Evolutionary conservation across 2,888 invertebrate genomes (phyloP), one percentile per base, ranked within the genome.

Genomic region (Phyllotreta cruciferae): DNA sequence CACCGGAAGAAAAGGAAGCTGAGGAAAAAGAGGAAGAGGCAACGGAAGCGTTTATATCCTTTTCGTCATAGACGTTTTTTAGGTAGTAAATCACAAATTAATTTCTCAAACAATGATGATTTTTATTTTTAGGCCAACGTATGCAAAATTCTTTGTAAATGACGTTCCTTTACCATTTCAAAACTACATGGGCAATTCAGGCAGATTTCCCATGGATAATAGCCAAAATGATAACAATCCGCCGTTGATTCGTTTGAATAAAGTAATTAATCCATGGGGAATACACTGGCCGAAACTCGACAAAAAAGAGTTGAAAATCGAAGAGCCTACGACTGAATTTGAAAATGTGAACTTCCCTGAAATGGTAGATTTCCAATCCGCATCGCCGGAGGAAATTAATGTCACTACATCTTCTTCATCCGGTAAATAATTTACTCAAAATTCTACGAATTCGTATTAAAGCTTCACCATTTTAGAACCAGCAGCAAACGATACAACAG

Each of bases 131-230:
- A 69, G 69, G 60, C 67, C 62, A 52, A 45, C 55, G 66, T 42
- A 56, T 60, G 45, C 66, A 68, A 70, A 70, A 70, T 70, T 70
- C 50, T 60, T 47, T 14, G 69, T 69, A 56, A 55, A 63, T n/a
- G 6, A 41, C 8, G 11, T 50, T 35, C 61, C 57, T 3, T 37
- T 52, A 52, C 52, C 37, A 10, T 11, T 36, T 7, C 52, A 52
- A 37, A 37, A 37, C 24, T 47, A 14, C 24, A 1, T 24, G 24
- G 24, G 24, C 24, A 24, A 24, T 24, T 24, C 24, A 24, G 2
- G 24, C 24, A 24, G 24, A 24, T 24, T 24, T 24, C 24, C 4
- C 24, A 24, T 24, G 47, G 7, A 47, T 24, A 47, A 14, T 4
- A 47, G 9, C 13, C 8, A 6, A 47, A 47, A 47, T 14, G 14